phyloP scores from a whole-genome alignment of 1,140 invertebrate species.

The Drosophila varians region DNA sequence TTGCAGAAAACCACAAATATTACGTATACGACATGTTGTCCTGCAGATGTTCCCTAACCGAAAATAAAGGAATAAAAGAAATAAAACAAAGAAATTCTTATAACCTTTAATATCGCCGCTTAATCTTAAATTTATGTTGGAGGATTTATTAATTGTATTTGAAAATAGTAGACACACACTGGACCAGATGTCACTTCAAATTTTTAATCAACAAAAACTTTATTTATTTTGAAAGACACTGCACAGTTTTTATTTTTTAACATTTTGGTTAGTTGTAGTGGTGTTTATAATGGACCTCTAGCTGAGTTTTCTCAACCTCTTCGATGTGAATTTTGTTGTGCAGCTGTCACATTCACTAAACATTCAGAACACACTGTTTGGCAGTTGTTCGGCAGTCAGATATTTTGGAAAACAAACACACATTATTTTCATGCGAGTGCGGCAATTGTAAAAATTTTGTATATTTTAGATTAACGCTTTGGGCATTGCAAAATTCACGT shows the following conservation, averaged over 20 bases:
- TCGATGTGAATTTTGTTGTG: not conserved
- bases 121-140: too few species aligned
- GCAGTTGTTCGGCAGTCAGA: slow-evolving; percentile 9
- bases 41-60: too few species aligned
- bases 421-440: slow-evolving; percentile 10
- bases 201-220: not conserved
- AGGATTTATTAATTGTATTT: too few species aligned
- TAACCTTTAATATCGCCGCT: too few species aligned
- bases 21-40: not conserved
- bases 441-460: slow-evolving; percentile 6
- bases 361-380: slow-evolving; percentile 10
- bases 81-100: too few species aligned
- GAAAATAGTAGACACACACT: not conserved
- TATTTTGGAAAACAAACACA: slow-evolving; percentile 1
- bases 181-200: not conserved
- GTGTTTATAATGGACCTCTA: not conserved
- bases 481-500: slow-evolving; percentile 23
- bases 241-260: not conserved
- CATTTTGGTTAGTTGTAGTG: not conserved
- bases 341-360: not conserved
- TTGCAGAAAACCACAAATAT: not conserved
- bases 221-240: not conserved
- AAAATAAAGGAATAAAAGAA: too few species aligned
- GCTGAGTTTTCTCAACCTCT: not conserved
- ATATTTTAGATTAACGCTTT: slow-evolving; percentile 12